Conservation (phyloP, 1,140 invertebrate species). For the Anastrepha obliqua region DNA sequence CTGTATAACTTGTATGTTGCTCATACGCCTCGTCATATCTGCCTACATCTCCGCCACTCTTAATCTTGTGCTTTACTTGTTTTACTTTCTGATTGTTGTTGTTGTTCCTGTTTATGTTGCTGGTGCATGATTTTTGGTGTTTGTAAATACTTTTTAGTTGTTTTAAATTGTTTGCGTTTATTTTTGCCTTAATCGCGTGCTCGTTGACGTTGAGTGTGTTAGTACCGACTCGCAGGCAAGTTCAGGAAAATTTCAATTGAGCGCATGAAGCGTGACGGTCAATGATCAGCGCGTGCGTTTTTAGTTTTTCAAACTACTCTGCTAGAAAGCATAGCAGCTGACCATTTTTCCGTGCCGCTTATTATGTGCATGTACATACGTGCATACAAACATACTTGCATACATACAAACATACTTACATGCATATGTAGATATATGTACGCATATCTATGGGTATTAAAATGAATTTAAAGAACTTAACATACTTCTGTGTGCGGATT, state of each 20-base stretch:
- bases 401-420: background rate
- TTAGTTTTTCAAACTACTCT: background rate
- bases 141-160: background rate
- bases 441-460: background rate
- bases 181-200: background rate
- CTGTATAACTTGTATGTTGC: background rate
- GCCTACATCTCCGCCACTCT: background rate
- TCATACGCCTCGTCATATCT: background rate
- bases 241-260: constrained; percentile 11
- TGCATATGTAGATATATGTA: background rate
- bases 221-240: background rate
- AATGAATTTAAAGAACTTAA: background rate
- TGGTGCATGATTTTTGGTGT: background rate
- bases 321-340: too few relatives aligned
- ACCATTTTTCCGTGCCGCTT: too few relatives aligned
- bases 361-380: too few relatives aligned
- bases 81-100: background rate
- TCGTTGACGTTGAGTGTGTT: background rate
- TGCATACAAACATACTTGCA: too few relatives aligned
- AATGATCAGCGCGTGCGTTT: constrained; percentile 16
- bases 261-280: background rate
- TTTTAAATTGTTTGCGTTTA: background rate
- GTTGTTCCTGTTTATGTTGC: background rate
- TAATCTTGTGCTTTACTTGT: background rate
- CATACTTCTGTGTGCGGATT: too few relatives aligned